These are phyloP conservation scores for Orestias chungarensis DNA, from an alignment of 2,797 vertebrate genomes.

Conservation along the genomic window DNA sequence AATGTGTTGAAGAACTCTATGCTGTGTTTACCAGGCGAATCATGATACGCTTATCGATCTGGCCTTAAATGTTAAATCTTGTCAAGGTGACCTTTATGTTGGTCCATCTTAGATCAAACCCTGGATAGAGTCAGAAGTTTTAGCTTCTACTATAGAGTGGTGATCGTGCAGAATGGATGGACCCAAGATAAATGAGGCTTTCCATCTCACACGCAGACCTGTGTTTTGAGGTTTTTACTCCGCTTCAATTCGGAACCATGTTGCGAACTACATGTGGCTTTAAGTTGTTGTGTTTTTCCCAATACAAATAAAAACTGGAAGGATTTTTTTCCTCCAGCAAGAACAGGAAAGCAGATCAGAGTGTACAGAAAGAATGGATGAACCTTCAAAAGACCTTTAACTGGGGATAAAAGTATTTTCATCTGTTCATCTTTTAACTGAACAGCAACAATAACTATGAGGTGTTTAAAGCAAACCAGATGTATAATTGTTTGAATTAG, in stretches of 20 bases:
- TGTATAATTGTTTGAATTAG: background rate
- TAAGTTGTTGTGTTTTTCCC: too few relatives aligned
- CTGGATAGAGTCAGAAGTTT: constrained; percentile 36
- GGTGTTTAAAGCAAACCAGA: background rate
- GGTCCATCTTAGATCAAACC: constrained; percentile 43
- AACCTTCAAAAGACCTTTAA: background rate
- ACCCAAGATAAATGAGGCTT: background rate
- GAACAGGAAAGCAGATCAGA: background rate
- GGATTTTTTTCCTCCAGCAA: too few relatives aligned
- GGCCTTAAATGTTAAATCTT: constrained; percentile 46
- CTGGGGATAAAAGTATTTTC: background rate
- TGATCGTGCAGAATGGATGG: background rate
- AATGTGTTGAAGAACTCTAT: constrained; percentile 6
- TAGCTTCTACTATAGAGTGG: constrained; percentile 11
- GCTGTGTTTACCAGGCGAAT: constrained; percentile 37
- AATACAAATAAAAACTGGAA: too few relatives aligned
- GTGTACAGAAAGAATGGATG: background rate
- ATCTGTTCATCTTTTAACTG: background rate
- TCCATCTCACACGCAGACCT: background rate
- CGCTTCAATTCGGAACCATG: too few relatives aligned
- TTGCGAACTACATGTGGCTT: too few relatives aligned
- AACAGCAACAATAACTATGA: background rate
- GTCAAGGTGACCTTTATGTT: constrained; percentile 41
- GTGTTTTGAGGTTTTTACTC: background rate
- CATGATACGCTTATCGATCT: constrained; percentile 46